Evolutionary conservation across 1,140 invertebrate species (phyloP), one percentile per base, ranked within the genome.

Genomic region (Lanistes nyassanus): DNA sequence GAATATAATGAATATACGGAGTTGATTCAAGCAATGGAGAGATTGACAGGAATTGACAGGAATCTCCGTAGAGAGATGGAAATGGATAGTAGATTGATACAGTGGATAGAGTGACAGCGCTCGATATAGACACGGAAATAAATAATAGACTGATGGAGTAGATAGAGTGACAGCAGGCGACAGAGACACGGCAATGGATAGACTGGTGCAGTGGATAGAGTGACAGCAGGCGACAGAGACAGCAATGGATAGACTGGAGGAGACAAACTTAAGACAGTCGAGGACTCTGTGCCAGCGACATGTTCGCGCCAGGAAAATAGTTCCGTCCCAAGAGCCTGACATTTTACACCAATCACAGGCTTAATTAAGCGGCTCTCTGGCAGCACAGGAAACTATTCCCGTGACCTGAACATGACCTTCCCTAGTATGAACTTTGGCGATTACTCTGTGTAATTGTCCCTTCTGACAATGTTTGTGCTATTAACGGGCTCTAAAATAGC

Each of bases 251-350:
- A 39, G 36, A 39, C 19, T 23, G 64, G 26, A 39, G 47, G 64
- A 37, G 64, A 67, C 36, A 67, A 39, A 67, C 31, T 6, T 26
- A 39, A 67, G 65, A 67, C 36, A 67, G 64, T 42, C 36, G 47
- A 39, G 47, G 65, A 67, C 21, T 42, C 19, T 42, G 65, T n/a
- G 65, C 39, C 36, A 67, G 65, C 39, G 65, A 65, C 9, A 26
- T 42, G 65, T n/a, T 3, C 39, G 34, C 23, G 36, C 39, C 36
- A 65, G 19, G 29, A 16, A 3, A 11, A 65, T 11, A 65, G 11
- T 19, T 31, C 19, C 11, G 23, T 31, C 19, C 62, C 34, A 31
- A 34, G 31, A 65, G 31, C 34, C 62, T 36, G 5, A 65, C 13
- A 65, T 16, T 31, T 6, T 36, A 7, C 5, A 5, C 13, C 11